Percentiles rank a stretch among this genome's conserved stretches.
Conservation (phyloP, 1,140 invertebrate species). For the Paracyclopina nana region DNA sequence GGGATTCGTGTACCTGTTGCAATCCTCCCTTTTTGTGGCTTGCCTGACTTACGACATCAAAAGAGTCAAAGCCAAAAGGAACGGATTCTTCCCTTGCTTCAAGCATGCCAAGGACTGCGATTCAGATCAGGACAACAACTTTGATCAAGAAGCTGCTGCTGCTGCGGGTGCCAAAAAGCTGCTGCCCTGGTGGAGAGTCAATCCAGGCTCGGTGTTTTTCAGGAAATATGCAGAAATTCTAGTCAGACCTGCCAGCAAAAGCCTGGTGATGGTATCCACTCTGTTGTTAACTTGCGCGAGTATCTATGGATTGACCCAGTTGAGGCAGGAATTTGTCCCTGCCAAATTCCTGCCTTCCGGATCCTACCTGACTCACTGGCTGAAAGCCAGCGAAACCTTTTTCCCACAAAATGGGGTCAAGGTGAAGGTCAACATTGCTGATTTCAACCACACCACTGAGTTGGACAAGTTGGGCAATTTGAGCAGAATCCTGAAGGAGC, state of each 20-base stretch:
- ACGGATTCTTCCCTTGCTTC: conserved; percentile 45
- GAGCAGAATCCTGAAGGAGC: conserved; percentile 31
- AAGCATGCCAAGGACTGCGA: conserved; percentile 34
- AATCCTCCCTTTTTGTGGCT: conserved; percentile 55
- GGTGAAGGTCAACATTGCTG: conserved; percentile 41
- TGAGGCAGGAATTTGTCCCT: conserved; percentile 55
- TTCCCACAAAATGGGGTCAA: conserved; percentile 42
- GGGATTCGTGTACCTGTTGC: conserved; percentile 46
- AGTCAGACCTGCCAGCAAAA: conserved; percentile 22
- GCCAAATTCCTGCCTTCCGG: conserved; percentile 50
- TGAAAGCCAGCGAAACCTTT: conserved; percentile 32
- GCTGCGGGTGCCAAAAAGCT: no score
- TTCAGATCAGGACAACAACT: no score
- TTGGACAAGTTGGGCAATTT: conserved; percentile 36
- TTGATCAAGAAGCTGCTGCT: no score
- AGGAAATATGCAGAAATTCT: no score
- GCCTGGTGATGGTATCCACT: conserved; percentile 37
- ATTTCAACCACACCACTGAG: conserved; percentile 40
- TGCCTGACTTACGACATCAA: conserved; percentile 45
- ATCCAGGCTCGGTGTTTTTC: no score
- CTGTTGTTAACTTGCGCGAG: conserved; percentile 35
- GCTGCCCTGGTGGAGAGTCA: no score
- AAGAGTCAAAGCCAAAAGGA: conserved; percentile 38
- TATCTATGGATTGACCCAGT: conserved; percentile 34
- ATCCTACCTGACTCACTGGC: conserved; percentile 40